Conservation (phyloP, 2,888 invertebrate genomes). For the Synanthedon vespiformis region DNA sequence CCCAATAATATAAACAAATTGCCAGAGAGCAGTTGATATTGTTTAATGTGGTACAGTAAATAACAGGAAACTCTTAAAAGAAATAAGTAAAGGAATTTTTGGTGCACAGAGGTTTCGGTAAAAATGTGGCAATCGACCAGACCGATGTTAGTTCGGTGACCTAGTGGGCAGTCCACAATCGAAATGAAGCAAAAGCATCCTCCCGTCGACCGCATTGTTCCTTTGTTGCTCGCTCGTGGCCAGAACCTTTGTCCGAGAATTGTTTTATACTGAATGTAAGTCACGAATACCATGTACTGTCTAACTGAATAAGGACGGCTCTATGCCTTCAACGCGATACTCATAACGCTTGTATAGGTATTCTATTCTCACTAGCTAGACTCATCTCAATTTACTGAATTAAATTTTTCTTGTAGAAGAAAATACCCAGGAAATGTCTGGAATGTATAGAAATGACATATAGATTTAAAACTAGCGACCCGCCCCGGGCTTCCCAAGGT, state of each 20-base stretch:
- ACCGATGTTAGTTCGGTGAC: constrained; percentile 14
- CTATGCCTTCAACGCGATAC: constrained; percentile 14
- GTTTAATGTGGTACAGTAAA: too few relatives aligned
- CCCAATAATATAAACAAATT: too few relatives aligned
- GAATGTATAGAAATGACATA: too few relatives aligned
- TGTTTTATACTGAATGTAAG: constrained; percentile 69
- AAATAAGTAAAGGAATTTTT: too few relatives aligned
- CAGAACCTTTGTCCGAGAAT: constrained; percentile 65
- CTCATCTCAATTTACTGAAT: constrained; percentile 39
- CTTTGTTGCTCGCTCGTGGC: constrained; percentile 60
- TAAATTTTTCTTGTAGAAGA: constrained; percentile 1
- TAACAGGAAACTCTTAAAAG: too few relatives aligned
- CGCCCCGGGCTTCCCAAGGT: too few relatives aligned
- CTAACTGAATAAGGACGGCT: constrained; percentile 55
- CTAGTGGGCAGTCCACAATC: constrained; percentile 46
- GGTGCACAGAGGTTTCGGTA: constrained; percentile 2
- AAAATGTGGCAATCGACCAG: constrained; percentile 8
- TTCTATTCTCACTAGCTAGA: constrained; percentile 31
- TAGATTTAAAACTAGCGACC: too few relatives aligned
- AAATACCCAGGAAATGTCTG: too few relatives aligned
- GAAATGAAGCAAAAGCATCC: constrained; percentile 62
- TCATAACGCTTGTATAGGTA: constrained; percentile 8
- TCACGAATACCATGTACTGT: constrained; percentile 65
- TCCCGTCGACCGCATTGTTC: constrained; percentile 51
- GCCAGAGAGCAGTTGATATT: too few relatives aligned